These are phyloP conservation scores for Cuniculus paca DNA, from an alignment of 2,797 vertebrate genomes.

Conservation along the genomic window DNA sequence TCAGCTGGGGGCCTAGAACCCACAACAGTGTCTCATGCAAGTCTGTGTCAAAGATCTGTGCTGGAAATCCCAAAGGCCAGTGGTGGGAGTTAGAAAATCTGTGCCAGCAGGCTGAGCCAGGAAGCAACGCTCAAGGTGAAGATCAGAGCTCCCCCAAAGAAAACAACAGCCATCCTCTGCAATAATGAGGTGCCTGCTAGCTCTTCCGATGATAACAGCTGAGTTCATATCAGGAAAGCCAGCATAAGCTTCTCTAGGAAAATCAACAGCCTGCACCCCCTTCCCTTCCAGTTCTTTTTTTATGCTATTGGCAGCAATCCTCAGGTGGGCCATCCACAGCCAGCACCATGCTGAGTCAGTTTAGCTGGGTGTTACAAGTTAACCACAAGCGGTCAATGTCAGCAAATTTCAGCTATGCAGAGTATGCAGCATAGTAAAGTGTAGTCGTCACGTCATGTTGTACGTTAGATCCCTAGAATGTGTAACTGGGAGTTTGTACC, in stretches of 20 bases:
- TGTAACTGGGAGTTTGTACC: background rate
- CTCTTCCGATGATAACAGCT: background rate
- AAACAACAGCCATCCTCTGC: background rate
- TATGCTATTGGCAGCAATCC: too few species aligned
- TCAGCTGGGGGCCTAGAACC: background rate
- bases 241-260: too few species aligned
- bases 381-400: too few species aligned
- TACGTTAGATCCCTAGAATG: background rate
- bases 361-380: too few species aligned
- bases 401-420: background rate
- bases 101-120: background rate
- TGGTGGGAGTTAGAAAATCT: background rate
- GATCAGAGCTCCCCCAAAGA: too few species aligned
- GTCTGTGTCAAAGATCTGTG: background rate
- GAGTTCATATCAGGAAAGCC: background rate
- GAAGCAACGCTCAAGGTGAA: background rate
- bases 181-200: background rate
- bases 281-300: too few species aligned
- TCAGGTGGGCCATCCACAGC: too few species aligned
- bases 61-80: background rate
- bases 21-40: background rate
- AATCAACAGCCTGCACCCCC: background rate
- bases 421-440: background rate
- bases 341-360: too few species aligned
- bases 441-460: background rate